Evolutionary conservation across 1,140 invertebrate genomes (phyloP), one percentile per base, ranked within the genome.

Genomic region (Papilio helenus): DNA sequence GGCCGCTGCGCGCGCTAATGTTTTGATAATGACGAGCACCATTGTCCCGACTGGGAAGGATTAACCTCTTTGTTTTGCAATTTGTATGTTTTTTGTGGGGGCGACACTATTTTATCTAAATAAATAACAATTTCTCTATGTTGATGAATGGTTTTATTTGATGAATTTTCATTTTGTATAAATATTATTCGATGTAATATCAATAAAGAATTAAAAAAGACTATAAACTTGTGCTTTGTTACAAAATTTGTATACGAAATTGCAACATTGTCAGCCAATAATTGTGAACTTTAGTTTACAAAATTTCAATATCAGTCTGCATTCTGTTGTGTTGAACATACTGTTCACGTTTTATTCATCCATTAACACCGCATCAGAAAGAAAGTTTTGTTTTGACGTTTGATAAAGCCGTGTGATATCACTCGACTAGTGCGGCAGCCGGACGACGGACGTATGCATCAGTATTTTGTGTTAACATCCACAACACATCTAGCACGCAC

Each of bases 21-120:
- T 93, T 94, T 92, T 91, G 84, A 89, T 94, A 93, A 93, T 93
- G 88, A 93, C 85, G 89, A 89, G 88, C 86, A 85, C 81, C 83
- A 85, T 88, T 89, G 87, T 90, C 85, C 84, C 79, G 10, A 34
- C 12, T 18, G 26, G 26, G 61, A 68, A 68, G 88, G 86, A 88
- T 86, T 88, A 81, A 84, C 85, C 87, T 89, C 89, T 87, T 92
- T 92, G 89, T 92, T 92, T 90, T 87, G 82, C 84, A 84, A 90
- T 92, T 92, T 89, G 89, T 87, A 83, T 84, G 82, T 87, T 84
- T 86, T 87, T 81, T 82, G 80, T 72, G 85, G 78, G 85, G 85
- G 84, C 79, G 84, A 81, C 68, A 85, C 82, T 76, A 83, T 83
- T 83, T 86, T 87, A 83, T 86, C 79, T 85, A 87, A 92, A 90